These are phyloP conservation scores for Melitaea athalia DNA, from an alignment of 2,888 invertebrate genomes.

Conservation along the genomic window DNA sequence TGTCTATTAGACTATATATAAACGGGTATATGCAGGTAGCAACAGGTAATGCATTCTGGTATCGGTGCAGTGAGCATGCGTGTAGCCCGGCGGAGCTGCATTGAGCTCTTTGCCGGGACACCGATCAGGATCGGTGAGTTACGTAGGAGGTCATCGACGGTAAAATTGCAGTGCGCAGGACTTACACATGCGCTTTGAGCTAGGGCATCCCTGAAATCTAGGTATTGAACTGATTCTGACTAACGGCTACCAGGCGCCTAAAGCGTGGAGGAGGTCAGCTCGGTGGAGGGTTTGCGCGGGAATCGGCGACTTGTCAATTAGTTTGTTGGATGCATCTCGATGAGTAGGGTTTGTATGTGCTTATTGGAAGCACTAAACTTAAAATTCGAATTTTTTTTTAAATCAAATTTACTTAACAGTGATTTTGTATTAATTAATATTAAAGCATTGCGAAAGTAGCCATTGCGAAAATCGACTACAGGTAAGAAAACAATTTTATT, in stretches of 20 bases:
- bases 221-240: slow-evolving; percentile 22
- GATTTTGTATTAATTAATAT: not conserved
- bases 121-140: slow-evolving; percentile 17
- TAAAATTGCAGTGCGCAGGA: slow-evolving; percentile 26
- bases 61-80: slow-evolving; percentile 25
- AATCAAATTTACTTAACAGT: not conserved
- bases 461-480: not conserved
- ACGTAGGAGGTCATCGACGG: slow-evolving; percentile 10
- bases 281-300: slow-evolving; percentile 11
- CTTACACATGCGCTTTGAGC: slow-evolving; percentile 30
- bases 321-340: slow-evolving; percentile 11
- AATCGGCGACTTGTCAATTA: slow-evolving; percentile 3
- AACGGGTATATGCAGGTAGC: not conserved
- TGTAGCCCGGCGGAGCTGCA: slow-evolving; percentile 26
- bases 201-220: slow-evolving; percentile 19
- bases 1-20: not conserved
- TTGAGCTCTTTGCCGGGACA: slow-evolving; percentile 13
- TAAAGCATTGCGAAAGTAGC: not conserved
- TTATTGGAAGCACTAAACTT: not conserved
- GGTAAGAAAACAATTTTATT: too few species aligned
- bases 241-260: slow-evolving; percentile 17
- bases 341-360: slow-evolving; percentile 5
- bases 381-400: not conserved
- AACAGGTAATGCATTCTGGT: not conserved
- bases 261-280: slow-evolving; percentile 2